Conservation (phyloP, 1,140 invertebrate species). For the Tribolium castaneum region DNA sequence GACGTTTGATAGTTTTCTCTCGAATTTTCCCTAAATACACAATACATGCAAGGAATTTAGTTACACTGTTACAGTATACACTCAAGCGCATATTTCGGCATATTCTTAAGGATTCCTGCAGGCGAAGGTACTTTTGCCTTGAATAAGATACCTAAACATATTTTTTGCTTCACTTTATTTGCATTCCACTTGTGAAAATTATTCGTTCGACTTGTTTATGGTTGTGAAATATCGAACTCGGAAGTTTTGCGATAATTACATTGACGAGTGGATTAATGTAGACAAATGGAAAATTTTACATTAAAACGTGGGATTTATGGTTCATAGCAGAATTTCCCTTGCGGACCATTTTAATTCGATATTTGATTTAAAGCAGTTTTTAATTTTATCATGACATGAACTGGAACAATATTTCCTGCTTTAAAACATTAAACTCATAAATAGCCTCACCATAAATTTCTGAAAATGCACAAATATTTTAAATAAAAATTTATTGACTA, state of each 20-base stretch:
- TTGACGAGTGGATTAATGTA: neutral
- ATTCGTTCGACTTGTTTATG: neutral
- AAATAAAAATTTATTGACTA: no score
- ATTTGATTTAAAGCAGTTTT: neutral
- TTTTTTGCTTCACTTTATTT: no score
- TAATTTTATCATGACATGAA: neutral
- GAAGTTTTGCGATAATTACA: neutral
- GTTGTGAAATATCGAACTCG: neutral
- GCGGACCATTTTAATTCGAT: neutral
- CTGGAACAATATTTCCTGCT: neutral
- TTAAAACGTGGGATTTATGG: neutral
- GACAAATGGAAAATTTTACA: neutral
- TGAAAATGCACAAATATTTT: no score
- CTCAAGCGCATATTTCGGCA: no score
- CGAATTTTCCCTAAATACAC: neutral
- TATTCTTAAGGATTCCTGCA: no score
- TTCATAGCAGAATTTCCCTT: neutral
- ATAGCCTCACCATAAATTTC: no score
- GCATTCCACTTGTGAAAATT: neutral
- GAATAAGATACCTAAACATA: no score
- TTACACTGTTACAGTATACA: neutral
- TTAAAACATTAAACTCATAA: neutral
- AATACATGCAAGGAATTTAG: neutral
- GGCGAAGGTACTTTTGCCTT: no score
- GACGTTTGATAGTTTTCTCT: neutral